A percentile compares a stretch with the other conserved stretches of the same genome.
Evolutionary conservation across 2,888 invertebrate genomes (phyloP).

Genomic region (Anaspis maculata): DNA sequence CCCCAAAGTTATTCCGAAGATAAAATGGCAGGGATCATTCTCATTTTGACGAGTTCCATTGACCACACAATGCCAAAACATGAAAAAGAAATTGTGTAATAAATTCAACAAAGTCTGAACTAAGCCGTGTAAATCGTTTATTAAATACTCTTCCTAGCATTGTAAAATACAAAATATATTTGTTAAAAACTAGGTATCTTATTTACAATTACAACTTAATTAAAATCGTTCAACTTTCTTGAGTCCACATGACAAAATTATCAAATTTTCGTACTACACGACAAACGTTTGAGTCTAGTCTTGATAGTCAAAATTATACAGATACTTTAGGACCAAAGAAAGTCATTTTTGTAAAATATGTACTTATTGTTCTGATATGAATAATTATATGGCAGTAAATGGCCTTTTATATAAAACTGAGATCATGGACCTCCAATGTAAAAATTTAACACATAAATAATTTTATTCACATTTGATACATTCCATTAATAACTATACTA

Average conservation of each 20-base stretch:
- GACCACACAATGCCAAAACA: too few relatives aligned
- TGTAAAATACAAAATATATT: conserved; percentile 32
- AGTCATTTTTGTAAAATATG: too few relatives aligned
- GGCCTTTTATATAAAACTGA: conserved; percentile 21
- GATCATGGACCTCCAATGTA: conserved; percentile 19
- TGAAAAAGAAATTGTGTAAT: too few relatives aligned
- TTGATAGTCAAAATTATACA: too few relatives aligned
- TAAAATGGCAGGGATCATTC: too few relatives aligned
- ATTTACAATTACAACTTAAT: conserved; percentile 25
- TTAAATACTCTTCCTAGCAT: conserved; percentile 32
- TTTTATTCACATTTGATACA: conserved; percentile 16
- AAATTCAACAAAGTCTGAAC: too few relatives aligned
- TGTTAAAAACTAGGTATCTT: conserved; percentile 22
- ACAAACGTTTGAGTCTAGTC: too few relatives aligned
- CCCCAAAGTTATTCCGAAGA: too few relatives aligned
- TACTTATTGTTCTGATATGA: conserved; percentile 21
- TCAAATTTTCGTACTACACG: too few relatives aligned
- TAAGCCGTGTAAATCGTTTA: conserved; percentile 31
- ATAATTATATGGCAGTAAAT: conserved; percentile 30
- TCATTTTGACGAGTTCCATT: too few relatives aligned
- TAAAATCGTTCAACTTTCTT: conserved; percentile 8
- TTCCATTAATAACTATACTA: conserved; percentile 19
- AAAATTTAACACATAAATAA: conserved; percentile 9
- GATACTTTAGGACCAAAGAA: too few relatives aligned
- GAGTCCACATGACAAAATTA: too few relatives aligned